Evolutionary conservation across 2,797 vertebrate genomes (phyloP).

Genomic region (Tokudaia tokunoshimensis): DNA sequence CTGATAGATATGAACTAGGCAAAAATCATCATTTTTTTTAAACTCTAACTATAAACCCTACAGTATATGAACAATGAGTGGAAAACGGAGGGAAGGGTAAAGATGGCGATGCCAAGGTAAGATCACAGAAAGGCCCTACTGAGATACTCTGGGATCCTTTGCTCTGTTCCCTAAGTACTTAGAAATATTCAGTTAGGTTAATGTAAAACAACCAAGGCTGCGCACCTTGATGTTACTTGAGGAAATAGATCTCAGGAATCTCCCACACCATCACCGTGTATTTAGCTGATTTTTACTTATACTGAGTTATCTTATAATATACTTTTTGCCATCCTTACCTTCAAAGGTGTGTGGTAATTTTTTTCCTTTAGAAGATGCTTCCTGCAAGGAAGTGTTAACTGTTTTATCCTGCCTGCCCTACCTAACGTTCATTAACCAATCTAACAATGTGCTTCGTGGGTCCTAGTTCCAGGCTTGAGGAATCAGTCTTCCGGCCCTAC

Average conservation of each 20-base stretch:
- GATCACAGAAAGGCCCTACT: not conserved
- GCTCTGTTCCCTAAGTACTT: not conserved
- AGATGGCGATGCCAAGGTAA: not conserved
- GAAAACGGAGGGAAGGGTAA: not conserved
- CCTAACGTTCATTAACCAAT: not conserved
- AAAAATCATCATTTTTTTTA: not conserved
- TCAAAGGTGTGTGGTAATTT: not conserved
- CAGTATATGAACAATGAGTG: not conserved
- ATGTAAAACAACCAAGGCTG: not conserved
- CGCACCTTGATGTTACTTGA: not conserved
- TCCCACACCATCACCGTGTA: not conserved
- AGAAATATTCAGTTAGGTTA: slow-evolving; percentile 24
- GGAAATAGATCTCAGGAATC: slow-evolving; percentile 30
- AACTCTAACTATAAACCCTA: not conserved
- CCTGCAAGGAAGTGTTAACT: not conserved
- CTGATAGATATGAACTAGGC: not conserved
- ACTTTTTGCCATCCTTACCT: slow-evolving; percentile 42
- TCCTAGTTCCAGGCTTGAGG: slow-evolving; percentile 2
- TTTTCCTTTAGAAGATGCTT: slow-evolving; percentile 43
- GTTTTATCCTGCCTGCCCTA: no score
- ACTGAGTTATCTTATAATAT: slow-evolving; percentile 47
- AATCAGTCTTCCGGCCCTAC: slow-evolving; percentile 10
- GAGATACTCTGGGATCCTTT: slow-evolving; percentile 14
- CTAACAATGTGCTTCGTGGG: not conserved
- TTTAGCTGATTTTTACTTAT: slow-evolving; percentile 45